phyloP scores from a whole-genome alignment of 2,113 vertebrate species.

The Pteronura brasiliensis region DNA sequence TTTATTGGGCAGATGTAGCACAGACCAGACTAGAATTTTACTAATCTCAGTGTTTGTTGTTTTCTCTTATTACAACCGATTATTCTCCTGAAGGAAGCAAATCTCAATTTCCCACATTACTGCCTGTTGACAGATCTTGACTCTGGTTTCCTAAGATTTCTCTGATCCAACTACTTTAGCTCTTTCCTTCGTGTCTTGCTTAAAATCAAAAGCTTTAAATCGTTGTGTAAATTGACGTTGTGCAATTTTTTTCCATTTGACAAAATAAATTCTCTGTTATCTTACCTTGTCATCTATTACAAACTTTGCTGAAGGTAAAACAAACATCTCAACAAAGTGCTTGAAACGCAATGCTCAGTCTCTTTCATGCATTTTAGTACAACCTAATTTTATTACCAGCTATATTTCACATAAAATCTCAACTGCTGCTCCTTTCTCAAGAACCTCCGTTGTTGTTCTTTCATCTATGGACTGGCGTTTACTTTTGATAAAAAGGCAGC shows the following conservation, averaged over 20 bases:
- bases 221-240: constrained; percentile 22
- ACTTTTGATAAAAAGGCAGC: constrained; percentile 34
- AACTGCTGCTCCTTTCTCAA: neutral
- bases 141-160: neutral
- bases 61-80: neutral
- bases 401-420: neutral
- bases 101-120: neutral
- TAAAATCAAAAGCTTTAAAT: constrained; percentile 5
- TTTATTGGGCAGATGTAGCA: neutral
- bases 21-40: neutral
- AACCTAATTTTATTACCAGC: neutral
- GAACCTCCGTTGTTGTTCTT: neutral
- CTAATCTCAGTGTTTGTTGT: neutral
- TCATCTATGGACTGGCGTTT: neutral
- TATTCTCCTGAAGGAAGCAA: neutral
- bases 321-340: constrained; percentile 1
- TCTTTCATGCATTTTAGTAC: neutral
- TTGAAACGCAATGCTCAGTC: neutral
- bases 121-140: neutral
- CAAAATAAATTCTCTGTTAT: neutral
- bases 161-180: neutral
- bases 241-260: constrained; percentile 56
- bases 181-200: neutral
- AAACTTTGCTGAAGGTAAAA: constrained; percentile 57
- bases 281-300: constrained; percentile 20